phyloP scores from a whole-genome alignment of 1,140 invertebrate genomes.

The Apis cerana region DNA sequence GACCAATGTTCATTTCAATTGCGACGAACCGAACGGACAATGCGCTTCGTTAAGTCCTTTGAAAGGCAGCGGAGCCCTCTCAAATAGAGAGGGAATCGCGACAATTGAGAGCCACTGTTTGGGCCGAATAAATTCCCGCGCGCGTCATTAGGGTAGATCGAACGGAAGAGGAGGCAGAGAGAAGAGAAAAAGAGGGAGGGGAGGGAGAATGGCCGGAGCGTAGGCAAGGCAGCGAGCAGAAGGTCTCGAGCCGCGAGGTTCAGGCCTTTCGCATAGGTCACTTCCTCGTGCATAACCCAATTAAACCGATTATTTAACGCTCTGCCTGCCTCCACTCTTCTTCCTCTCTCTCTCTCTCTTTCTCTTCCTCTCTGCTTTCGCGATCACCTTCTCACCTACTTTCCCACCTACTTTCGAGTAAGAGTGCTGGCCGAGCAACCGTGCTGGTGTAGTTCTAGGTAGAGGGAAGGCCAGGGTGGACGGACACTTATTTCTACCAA shows the following conservation, averaged over 20 bases:
- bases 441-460: slow-evolving; percentile 6
- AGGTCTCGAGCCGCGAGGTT: slow-evolving; percentile 71
- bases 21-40: not conserved
- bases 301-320: slow-evolving; percentile 21
- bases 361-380: not conserved
- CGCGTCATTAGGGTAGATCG: slow-evolving; percentile 47
- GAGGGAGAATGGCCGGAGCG: slow-evolving; percentile 43
- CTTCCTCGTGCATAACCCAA: slow-evolving; percentile 79
- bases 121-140: slow-evolving; percentile 54
- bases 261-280: slow-evolving; percentile 71
- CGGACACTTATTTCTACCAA: not conserved
- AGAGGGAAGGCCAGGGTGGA: not conserved
- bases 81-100: not conserved
- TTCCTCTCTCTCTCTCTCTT: too few species aligned
- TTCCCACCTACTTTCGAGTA: slow-evolving; percentile 42
- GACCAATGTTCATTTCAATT: not conserved
- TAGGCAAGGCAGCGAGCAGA: slow-evolving; percentile 69
- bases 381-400: not conserved
- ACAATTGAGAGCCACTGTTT: slow-evolving; percentile 43
- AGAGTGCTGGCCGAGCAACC: not conserved
- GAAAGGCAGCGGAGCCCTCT: not conserved
- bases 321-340: not conserved
- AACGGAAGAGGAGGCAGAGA: slow-evolving; percentile 3
- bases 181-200: not conserved
- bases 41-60: not conserved